Percentiles rank a stretch among this genome's conserved stretches.
phyloP scores from a whole-genome alignment of 2,113 vertebrate species.

The Elaphurus davidianus region DNA sequence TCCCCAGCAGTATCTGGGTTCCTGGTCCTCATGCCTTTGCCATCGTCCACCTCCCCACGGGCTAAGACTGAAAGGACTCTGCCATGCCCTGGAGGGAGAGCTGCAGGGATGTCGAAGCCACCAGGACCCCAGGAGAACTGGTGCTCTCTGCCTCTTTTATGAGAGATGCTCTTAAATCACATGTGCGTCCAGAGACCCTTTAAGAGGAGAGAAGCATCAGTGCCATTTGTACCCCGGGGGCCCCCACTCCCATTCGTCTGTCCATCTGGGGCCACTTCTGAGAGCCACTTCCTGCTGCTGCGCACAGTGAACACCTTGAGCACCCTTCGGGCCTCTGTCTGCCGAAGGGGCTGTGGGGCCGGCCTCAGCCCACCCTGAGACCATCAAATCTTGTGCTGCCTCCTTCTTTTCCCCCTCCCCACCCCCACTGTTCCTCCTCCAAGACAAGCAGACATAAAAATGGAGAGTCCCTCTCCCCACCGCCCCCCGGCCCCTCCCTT shows the following conservation, averaged over 20 bases:
- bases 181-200: neutral
- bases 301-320: neutral
- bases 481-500: constrained; percentile 76
- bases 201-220: neutral
- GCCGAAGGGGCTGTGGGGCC: neutral
- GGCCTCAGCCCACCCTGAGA: neutral
- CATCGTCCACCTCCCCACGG: neutral
- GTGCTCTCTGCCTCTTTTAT: neutral
- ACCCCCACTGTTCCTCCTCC: constrained; percentile 69
- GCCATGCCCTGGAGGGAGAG: neutral
- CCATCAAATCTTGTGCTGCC: constrained; percentile 74
- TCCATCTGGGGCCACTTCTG: neutral
- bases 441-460: constrained; percentile 81
- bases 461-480: constrained; percentile 76
- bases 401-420: neutral
- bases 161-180: neutral
- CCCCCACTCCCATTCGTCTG: neutral
- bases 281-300: neutral
- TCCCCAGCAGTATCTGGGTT: neutral
- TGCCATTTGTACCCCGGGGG: neutral
- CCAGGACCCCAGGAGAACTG: too few species aligned
- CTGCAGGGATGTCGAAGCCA: neutral
- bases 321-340: neutral
- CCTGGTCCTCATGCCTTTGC: neutral
- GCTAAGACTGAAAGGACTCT: constrained; percentile 57